Percentiles rank a stretch among this genome's conserved stretches.
Evolutionary conservation across 2,113 vertebrate genomes (phyloP).

Genomic region (Chloroceryle aenea): DNA sequence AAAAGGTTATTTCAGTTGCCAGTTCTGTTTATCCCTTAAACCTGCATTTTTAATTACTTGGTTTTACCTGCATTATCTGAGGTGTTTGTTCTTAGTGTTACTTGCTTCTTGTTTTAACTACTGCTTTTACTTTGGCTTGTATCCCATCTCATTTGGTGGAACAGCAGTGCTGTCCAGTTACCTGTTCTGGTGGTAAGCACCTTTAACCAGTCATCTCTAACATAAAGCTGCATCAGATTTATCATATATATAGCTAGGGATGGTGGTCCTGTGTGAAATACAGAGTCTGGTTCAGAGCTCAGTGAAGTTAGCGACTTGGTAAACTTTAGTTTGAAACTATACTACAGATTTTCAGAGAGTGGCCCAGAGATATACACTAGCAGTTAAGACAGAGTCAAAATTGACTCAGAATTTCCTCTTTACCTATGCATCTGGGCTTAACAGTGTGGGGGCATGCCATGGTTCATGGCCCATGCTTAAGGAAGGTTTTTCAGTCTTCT

Average conservation of each 20-base stretch:
- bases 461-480: not conserved
- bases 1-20: not conserved
- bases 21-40: not conserved
- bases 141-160: not conserved
- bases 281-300: not conserved
- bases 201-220: not conserved
- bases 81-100: not conserved
- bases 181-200: not conserved
- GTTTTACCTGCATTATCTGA: not conserved
- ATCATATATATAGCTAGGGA: not conserved
- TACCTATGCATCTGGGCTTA: not conserved
- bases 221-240: rapidly evolving
- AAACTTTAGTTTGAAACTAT: not conserved
- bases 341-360: not conserved
- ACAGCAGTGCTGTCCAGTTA: not conserved
- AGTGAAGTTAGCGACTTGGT: not conserved
- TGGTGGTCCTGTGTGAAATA: not conserved
- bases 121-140: not conserved
- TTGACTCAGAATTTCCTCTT: not conserved
- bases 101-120: not conserved
- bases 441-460: not conserved
- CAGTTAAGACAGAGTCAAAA: not conserved
- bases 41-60: not conserved
- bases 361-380: not conserved
- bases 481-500: not conserved